phyloP scores from a whole-genome alignment of 2,113 vertebrate species.

The Pseudorhombus dupliciocellatus region DNA sequence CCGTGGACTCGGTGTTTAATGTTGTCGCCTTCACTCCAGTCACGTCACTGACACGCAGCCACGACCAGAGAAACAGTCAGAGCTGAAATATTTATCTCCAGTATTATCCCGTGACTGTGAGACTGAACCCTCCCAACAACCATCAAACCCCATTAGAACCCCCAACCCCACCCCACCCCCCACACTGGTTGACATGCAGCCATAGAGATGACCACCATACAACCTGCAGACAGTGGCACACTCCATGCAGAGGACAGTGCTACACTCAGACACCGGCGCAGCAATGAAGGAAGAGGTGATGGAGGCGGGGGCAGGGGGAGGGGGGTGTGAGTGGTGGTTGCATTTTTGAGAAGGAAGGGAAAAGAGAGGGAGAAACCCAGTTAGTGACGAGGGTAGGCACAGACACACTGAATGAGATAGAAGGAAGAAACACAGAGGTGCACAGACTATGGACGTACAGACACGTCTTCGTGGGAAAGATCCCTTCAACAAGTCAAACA shows the following conservation, averaged over 20 bases:
- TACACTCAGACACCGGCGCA: slow-evolving; percentile 65
- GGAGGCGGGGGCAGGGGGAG: not conserved
- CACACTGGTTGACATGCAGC: slow-evolving; percentile 56
- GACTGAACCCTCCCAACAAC: not conserved
- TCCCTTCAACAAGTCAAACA: not conserved
- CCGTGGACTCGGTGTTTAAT: not conserved
- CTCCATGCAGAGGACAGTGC: slow-evolving; percentile 74
- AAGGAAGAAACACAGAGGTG: slow-evolving; percentile 42
- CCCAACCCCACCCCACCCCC: not conserved
- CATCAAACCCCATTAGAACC: not conserved
- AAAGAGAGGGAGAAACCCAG: slow-evolving; percentile 63
- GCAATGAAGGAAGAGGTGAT: slow-evolving; percentile 33
- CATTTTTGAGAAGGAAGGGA: slow-evolving; percentile 46
- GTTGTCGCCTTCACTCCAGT: slow-evolving; percentile 26
- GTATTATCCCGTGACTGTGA: not conserved
- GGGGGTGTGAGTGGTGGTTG: slow-evolving; percentile 26
- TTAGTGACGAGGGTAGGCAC: slow-evolving; percentile 71
- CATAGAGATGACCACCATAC: slow-evolving; percentile 54
- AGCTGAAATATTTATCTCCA: not conserved
- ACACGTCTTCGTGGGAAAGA: not conserved
- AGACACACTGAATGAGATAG: slow-evolving; percentile 64
- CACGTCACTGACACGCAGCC: slow-evolving; percentile 45
- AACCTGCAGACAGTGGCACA: slow-evolving; percentile 74
- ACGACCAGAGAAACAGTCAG: slow-evolving; percentile 9
- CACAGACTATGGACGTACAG: slow-evolving; percentile 40